Conservation (phyloP, 2,888 invertebrate genomes). For the Xestoiulus laeticollis region DNA sequence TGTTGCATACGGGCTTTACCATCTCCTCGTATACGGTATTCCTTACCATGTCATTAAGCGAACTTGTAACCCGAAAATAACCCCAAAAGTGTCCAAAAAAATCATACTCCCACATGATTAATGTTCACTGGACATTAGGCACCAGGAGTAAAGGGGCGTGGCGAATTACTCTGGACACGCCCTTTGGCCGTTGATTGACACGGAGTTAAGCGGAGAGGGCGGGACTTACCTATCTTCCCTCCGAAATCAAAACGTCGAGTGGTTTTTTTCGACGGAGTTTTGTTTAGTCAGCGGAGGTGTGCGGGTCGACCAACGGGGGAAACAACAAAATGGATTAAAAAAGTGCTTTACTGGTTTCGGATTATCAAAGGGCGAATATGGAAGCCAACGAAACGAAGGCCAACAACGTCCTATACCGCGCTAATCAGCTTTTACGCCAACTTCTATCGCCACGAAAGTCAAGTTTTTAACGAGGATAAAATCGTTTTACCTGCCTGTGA, state of each 20-base stretch:
- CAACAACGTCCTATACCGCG: not conserved
- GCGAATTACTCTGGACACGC: not conserved
- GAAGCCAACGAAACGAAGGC: not conserved
- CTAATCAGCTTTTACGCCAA: not conserved
- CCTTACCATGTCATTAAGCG: no score
- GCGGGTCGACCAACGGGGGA: not conserved
- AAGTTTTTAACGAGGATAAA: not conserved
- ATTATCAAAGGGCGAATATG: not conserved
- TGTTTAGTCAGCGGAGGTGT: not conserved
- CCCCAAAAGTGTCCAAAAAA: no score
- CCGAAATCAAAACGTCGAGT: not conserved
- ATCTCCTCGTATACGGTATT: no score
- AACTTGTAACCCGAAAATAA: no score
- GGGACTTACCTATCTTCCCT: not conserved
- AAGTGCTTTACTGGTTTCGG: not conserved
- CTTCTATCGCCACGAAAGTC: not conserved
- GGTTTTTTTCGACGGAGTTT: not conserved
- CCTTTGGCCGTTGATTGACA: not conserved
- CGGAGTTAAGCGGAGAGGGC: not conserved
- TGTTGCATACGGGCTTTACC: no score
- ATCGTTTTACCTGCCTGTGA: not conserved
- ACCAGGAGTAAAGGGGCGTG: not conserved
- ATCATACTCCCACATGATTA: no score
- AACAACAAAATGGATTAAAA: not conserved
- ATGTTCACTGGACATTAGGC: no score